Base-by-base conservation (phyloP, 1,140 invertebrate species). In the Philaenus spumarius region DNA sequence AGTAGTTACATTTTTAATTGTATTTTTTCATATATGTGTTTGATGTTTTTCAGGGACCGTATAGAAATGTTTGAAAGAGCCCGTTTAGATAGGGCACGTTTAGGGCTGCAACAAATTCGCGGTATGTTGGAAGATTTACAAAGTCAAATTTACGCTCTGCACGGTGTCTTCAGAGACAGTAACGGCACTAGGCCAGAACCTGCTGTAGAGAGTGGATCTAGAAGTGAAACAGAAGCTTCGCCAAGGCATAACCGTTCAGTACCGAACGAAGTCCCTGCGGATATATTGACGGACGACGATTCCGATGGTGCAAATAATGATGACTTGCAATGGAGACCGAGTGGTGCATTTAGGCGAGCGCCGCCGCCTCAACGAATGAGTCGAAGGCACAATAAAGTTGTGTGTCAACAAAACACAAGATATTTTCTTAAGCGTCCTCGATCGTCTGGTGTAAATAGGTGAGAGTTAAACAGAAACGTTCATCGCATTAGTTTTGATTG, bases 101-200 rank as follows among this genome's bases (percentile, higher is more conserved):
- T 67, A 19, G 48, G 52, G 23, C 35, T 59, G 22, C 48, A 79
- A 59, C 76, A 82, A 62, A 75, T 86, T 23, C 76, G 82, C 6
- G 73, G 71, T 55, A 80, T 85, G 75, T 80, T 83, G 74, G 77
- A 80, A 55, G 80, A 82, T 66, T 70, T 86, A 34, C 77, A 82
- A 42, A 66, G 77, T 50, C 78, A 82, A 52, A 78, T 85, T 54
- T 66, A 78, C 35, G 71, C 72, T 48, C 67, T 83, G 24, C 77
- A 80, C 15, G 66, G 73, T 62, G 68, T 74, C 67, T 67, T 78
- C 61, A 23, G 73, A 30, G 37, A 37, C 9, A 17, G 23, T 6
- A 40, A 47, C 26, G 9, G 3, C 9, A 30, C 3, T 30, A 30
- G 26, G 26, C 9, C 26, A 3, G 26, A 30, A 30, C 26, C 26